Base-by-base conservation (phyloP, 2,113 vertebrate species). In the Xiphophorus couchianus region DNA sequence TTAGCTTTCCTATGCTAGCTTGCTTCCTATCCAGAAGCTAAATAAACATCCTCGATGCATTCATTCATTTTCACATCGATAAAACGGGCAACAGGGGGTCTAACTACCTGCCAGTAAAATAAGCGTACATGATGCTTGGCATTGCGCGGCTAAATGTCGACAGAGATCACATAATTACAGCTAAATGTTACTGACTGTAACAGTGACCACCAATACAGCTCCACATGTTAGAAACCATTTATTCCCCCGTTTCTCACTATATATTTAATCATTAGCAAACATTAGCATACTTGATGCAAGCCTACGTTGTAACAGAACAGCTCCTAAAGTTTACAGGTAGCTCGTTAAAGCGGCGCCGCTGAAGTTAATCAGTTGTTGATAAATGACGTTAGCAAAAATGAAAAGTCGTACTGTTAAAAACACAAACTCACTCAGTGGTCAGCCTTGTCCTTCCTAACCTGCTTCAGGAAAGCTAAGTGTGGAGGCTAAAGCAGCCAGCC, bases 1-100 rank as follows among this genome's bases (percentile, higher is more conserved):
- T 83, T 79, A 73, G 85, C 73, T 86, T 39, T 76, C 78, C 76
- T 11, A 2, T 1, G 69, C 74, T 80, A 82, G 80, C 88, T 58
- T 22, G 17, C 44, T 17, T 48, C 4, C 5, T 17, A 68, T 61
- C 68, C 22, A 76, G 72, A 31, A 73, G 71, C 74, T 69, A 77
- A 80, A 27, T 31, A 13, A 10, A 61, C 14, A 58, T 6, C 51
- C 51, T n/a, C 51, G 51, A 25, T n/a, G 7, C 51, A 10, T 2
- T 58, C 51, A 58, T 17, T 58, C 51, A 58, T 58, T 58, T 58
- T 25, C 22, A 58, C 51, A n/a, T 58, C 51, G 22, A 9, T 58
- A 9, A 37, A n/a, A 58, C 7, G 3, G 51, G 64, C 4, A n/a
- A 12, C 17, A 39, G 64, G 4, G 10, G 25, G 3, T 10, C 35